phyloP scores from a whole-genome alignment of 2,888 invertebrate species.

The Alsophila aescularia region DNA sequence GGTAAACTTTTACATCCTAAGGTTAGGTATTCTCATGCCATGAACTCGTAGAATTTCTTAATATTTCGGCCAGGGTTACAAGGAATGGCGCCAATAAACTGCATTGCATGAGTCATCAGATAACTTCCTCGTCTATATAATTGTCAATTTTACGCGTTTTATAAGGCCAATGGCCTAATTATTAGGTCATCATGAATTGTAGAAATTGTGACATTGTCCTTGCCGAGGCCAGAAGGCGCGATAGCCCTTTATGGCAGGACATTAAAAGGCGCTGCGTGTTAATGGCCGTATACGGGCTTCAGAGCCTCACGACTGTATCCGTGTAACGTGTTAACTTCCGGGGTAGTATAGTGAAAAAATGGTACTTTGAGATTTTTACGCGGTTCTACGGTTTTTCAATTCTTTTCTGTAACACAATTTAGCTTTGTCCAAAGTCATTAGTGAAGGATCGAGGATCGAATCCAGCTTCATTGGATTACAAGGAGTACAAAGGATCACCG shows the following conservation, averaged over 20 bases:
- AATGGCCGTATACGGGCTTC: slow-evolving; percentile 5
- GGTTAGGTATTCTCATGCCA: too few relatives aligned
- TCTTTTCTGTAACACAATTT: too few relatives aligned
- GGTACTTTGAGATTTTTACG: not conserved
- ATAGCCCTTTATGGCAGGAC: slow-evolving; percentile 6
- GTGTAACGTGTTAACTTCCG: not conserved
- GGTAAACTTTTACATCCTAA: too few relatives aligned
- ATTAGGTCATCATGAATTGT: slow-evolving; percentile 7
- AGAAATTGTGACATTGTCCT: slow-evolving; percentile 2
- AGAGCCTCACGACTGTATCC: not conserved
- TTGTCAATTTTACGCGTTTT: slow-evolving; percentile 5
- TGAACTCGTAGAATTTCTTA: not conserved
- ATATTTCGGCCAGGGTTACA: not conserved
- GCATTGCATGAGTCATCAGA: not conserved
- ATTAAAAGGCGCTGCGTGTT: not conserved
- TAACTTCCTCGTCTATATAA: not conserved
- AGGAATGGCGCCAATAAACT: not conserved
- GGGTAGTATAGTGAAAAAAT: not conserved
- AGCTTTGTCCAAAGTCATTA: too few relatives aligned
- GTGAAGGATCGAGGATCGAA: too few relatives aligned
- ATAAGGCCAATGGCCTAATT: slow-evolving; percentile 2
- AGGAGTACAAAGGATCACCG: too few relatives aligned
- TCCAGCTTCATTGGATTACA: too few relatives aligned
- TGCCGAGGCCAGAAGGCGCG: not conserved
- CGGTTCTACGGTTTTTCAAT: too few relatives aligned